Base-by-base conservation (phyloP, 1,140 invertebrate species). In the Lepidotrigona ventralis region DNA sequence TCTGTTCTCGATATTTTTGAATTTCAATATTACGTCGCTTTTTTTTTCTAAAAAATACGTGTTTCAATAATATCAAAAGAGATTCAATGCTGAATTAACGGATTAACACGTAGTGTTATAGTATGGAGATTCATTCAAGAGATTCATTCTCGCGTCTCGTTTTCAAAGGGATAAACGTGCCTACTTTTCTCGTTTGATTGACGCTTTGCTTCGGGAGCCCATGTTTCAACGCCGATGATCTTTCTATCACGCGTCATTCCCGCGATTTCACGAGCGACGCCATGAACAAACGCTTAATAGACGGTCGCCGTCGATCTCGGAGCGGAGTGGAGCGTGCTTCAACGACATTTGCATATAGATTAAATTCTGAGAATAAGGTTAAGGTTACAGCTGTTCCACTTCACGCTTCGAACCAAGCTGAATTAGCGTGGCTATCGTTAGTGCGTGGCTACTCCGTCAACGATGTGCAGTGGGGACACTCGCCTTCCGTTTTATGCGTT, bases 321-420 rank as follows among this genome's bases (percentile, higher is more conserved):
- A 23, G 39, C 26, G 29, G 23, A 23, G 39, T 21, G 29, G 23
- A 29, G 23, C 39, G 23, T 58, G 73, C 46, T 46, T 56, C 72
- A 63, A 33, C 15, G 53, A 23, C 64, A 60, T 79, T 79, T 79
- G 54, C 78, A 58, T 79, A 51, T 68, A 71, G 78, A 71, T 58
- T 69, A 77, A 82, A 69, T 82, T 77, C 60, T 1, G 56, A 72
- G 81, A 83, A 79, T 78, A 83, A 79, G 81, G 75, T 78, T 79
- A 83, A 83, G 81, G 81, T 79, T 83, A 79, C 73, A 68, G 53
- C 68, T 78, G 58, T 60, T 83, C 51, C 75, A 56, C 39, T 58
- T 77, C 66, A 1, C 75, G 71, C 75, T 56, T 75, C 79, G 60
- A 54, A 54, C 64, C 72, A 11, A 58, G 46, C 26, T n/a, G 76